Evolutionary conservation across 1,140 invertebrate species (phyloP).

Genomic region (Lucilia sericata): DNA sequence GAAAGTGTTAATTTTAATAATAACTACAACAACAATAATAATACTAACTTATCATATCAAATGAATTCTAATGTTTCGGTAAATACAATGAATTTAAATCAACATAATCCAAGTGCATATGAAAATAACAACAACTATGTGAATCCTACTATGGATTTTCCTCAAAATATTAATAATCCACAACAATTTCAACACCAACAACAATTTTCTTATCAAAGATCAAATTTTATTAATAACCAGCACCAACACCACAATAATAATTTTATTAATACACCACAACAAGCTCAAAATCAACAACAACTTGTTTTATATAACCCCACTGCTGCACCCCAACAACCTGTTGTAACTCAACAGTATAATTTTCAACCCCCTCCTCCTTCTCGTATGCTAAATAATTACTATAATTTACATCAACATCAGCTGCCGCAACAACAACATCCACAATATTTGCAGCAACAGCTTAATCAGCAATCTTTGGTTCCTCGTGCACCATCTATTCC

Average conservation of each 20-base stretch:
- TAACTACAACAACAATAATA: slow-evolving; percentile 13
- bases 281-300: slow-evolving; percentile 16
- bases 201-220: slow-evolving; percentile 1
- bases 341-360: neutral
- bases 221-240: neutral
- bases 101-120: neutral
- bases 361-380: neutral
- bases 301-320: slow-evolving; percentile 16
- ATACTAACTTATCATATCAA: neutral
- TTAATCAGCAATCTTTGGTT: neutral
- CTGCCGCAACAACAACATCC: neutral
- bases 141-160: neutral
- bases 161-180: too few species aligned
- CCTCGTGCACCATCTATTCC: slow-evolving; percentile 58
- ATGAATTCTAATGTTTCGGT: neutral
- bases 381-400: slow-evolving; percentile 11
- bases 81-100: neutral
- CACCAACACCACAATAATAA: neutral
- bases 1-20: slow-evolving; percentile 24
- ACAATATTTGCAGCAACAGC: neutral
- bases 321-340: neutral
- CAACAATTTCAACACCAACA: slow-evolving; percentile 45
- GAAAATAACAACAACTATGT: neutral
- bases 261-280: neutral
- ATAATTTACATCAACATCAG: neutral